Conservation (phyloP, 2,797 vertebrate species). For the Anableps anableps region DNA sequence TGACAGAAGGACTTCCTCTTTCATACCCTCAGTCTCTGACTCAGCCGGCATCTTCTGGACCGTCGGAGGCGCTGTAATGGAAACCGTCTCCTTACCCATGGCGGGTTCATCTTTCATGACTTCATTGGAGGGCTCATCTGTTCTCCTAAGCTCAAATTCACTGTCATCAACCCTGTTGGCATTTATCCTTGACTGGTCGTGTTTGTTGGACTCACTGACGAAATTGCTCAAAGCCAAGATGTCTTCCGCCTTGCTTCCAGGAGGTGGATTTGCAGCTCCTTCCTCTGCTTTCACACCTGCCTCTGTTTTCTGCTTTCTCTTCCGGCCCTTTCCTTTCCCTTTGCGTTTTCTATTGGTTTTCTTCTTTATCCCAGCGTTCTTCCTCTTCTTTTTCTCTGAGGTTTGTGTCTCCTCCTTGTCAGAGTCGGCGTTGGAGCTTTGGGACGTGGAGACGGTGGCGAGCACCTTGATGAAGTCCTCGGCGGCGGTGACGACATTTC, state of each 20-base stretch:
- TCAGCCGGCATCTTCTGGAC: conserved; percentile 40
- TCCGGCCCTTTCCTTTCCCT: conserved; percentile 76
- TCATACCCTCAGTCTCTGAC: not conserved
- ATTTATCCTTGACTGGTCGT: conserved; percentile 30
- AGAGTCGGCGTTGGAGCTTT: conserved; percentile 73
- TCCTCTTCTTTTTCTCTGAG: conserved; percentile 82
- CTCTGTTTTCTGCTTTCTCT: conserved; percentile 70
- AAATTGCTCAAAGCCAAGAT: conserved; percentile 21
- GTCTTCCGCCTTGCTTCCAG: conserved; percentile 61
- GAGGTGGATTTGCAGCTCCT: conserved; percentile 36
- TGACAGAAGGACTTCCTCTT: conserved; percentile 15
- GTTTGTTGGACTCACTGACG: conserved; percentile 47
- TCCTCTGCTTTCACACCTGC: conserved; percentile 63
- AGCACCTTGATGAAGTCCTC: conserved; percentile 85
- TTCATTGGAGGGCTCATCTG: conserved; percentile 73
- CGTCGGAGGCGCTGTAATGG: conserved; percentile 7
- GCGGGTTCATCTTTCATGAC: conserved; percentile 81
- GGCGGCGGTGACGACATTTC: conserved; percentile 75
- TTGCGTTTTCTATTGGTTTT: conserved; percentile 69
- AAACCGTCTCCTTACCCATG: conserved; percentile 44
- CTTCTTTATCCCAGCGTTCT: conserved; percentile 76
- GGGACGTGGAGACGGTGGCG: conserved; percentile 84
- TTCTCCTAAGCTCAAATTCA: conserved; percentile 49
- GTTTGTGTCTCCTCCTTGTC: conserved; percentile 68
- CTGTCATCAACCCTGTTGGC: conserved; percentile 39